These are phyloP conservation scores for Onychomys arenicola DNA, from an alignment of 2,797 vertebrate species.

Conservation along the genomic window DNA sequence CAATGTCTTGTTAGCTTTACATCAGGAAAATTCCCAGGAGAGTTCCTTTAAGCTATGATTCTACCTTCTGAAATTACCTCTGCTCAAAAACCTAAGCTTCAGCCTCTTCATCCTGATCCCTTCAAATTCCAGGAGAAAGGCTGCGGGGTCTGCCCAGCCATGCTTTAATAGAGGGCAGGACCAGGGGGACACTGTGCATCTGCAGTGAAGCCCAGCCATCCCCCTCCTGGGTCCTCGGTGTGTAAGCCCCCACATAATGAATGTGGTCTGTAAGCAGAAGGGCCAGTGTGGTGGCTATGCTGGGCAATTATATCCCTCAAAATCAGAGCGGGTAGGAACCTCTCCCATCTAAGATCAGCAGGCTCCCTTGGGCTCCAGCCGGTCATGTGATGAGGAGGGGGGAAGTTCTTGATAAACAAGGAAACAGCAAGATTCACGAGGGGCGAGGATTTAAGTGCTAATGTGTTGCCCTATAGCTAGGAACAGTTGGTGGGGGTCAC, in stretches of 20 bases:
- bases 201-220: conserved; percentile 68
- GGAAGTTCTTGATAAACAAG: neutral
- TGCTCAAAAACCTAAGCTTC: conserved; percentile 87
- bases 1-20: conserved; percentile 89
- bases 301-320: conserved; percentile 62
- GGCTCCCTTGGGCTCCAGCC: neutral
- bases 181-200: conserved; percentile 64
- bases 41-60: conserved; percentile 88
- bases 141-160: conserved; percentile 72
- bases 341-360: neutral
- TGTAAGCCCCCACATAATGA: conserved; percentile 74
- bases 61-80: conserved; percentile 89
- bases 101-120: conserved; percentile 86
- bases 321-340: neutral
- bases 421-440: neutral
- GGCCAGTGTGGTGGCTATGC: conserved; percentile 35
- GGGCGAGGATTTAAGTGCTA: neutral
- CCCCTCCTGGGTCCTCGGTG: conserved; percentile 34
- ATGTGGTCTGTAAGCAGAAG: conserved; percentile 64
- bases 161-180: conserved; percentile 79
- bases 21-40: conserved; percentile 87
- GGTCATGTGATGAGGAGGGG: neutral
- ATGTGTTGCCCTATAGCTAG: neutral
- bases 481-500: neutral
- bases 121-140: conserved; percentile 86